Evolutionary conservation across 1,140 invertebrate genomes (phyloP).

Genomic region (Lepidostoma basale): DNA sequence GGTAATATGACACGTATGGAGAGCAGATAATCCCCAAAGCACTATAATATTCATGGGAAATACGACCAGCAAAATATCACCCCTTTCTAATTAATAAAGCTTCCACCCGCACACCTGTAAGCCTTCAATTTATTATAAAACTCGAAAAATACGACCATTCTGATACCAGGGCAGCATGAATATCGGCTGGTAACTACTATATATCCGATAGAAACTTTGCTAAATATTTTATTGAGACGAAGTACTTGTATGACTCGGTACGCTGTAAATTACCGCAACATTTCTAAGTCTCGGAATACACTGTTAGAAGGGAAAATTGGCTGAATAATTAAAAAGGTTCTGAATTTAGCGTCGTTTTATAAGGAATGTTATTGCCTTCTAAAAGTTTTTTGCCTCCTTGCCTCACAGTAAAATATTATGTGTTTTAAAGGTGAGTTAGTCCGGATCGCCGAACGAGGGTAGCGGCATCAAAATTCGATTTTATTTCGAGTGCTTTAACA

Average conservation of each 20-base stretch:
- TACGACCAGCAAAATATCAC: no score
- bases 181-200: neutral
- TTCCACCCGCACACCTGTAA: neutral
- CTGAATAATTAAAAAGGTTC: neutral
- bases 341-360: neutral
- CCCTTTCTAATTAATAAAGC: slow-evolving; percentile 6
- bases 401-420: no score
- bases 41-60: no score
- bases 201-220: neutral
- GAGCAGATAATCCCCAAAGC: no score
- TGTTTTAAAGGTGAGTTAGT: no score
- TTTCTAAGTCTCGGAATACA: neutral
- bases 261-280: neutral
- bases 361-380: no score
- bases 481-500: no score
- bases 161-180: slow-evolving; percentile 4
- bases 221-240: neutral
- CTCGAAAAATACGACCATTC: neutral
- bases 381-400: no score
- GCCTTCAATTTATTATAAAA: slow-evolving; percentile 15
- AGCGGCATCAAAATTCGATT: no score
- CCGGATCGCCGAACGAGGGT: no score
- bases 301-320: neutral
- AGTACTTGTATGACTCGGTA: neutral
- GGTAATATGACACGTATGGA: no score